Evolutionary conservation across 2,113 vertebrate genomes (phyloP).

Genomic region (Diphyllodes magnificus): DNA sequence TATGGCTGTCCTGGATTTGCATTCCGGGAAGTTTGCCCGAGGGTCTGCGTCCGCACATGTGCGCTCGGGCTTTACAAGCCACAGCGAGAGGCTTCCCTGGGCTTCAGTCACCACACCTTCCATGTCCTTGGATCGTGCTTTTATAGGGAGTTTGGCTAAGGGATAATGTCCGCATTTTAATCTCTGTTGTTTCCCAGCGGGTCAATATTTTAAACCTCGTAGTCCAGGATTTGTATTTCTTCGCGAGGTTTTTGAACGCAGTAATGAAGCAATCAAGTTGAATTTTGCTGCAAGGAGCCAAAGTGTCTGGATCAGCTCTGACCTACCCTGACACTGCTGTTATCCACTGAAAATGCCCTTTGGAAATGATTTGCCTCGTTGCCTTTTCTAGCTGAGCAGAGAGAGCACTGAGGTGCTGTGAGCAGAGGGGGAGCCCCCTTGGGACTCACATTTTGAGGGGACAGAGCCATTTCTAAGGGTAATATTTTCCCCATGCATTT

Average conservation of each 20-base stretch:
- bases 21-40: constrained; percentile 61
- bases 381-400: not conserved
- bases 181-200: constrained; percentile 25
- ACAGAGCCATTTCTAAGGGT: not conserved
- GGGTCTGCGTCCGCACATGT: constrained; percentile 49
- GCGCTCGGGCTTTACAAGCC: constrained; percentile 52
- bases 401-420: not conserved
- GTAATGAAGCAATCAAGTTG: constrained; percentile 42
- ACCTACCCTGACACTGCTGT: constrained; percentile 20
- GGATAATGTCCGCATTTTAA: constrained; percentile 60
- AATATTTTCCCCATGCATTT: not conserved
- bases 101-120: constrained; percentile 55
- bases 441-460: not conserved
- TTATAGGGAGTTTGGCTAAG: constrained; percentile 54
- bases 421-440: not conserved
- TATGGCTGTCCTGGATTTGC: constrained; percentile 63
- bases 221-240: not conserved
- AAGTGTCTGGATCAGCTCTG: constrained; percentile 35
- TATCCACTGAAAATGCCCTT: not conserved
- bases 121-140: constrained; percentile 56
- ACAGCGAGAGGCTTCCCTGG: constrained; percentile 46
- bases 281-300: constrained; percentile 21
- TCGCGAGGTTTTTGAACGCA: not conserved
- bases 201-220: constrained; percentile 11
- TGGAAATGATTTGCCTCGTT: not conserved